These are phyloP conservation scores for Uropetala carovei DNA, from an alignment of 2,888 invertebrate genomes.

Conservation along the genomic window DNA sequence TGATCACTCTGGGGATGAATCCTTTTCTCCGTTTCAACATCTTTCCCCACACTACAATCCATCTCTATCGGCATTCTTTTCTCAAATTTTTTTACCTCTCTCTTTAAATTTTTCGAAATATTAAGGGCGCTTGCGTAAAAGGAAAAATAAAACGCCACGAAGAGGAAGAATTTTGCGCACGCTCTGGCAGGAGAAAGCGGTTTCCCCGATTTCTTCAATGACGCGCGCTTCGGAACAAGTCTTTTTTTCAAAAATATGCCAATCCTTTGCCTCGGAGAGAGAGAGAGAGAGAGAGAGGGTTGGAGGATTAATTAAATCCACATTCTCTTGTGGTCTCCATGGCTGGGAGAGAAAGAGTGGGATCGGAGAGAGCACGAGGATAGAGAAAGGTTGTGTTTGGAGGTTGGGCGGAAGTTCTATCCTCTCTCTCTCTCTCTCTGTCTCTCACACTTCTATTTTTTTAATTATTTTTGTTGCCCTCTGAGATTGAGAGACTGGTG, in stretches of 20 bases:
- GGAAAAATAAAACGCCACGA: neutral
- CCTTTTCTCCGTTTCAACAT: too few relatives aligned
- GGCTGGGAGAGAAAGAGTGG: neutral
- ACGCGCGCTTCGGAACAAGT: neutral
- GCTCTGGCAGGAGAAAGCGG: neutral
- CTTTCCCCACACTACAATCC: too few relatives aligned
- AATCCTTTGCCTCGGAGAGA: neutral
- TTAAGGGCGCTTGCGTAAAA: too few relatives aligned
- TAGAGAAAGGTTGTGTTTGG: too few relatives aligned
- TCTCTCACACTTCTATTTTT: too few relatives aligned
- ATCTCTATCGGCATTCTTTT: too few relatives aligned
- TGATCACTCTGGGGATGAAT: too few relatives aligned
- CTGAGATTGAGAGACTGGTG: slow-evolving; percentile 1
- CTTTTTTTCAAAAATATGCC: neutral
- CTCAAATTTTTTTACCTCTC: too few relatives aligned
- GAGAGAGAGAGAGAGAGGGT: neutral
- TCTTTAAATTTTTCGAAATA: too few relatives aligned
- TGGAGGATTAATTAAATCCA: slow-evolving; percentile 3
- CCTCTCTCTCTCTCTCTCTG: too few relatives aligned
- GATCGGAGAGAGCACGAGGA: neutral
- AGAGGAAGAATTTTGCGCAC: neutral
- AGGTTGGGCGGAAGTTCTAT: too few relatives aligned
- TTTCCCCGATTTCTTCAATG: neutral
- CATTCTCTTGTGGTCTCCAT: neutral
- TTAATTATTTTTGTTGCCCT: neutral